phyloP scores from a whole-genome alignment of 1,140 invertebrate genomes.

The Drosophila mauritiana region DNA sequence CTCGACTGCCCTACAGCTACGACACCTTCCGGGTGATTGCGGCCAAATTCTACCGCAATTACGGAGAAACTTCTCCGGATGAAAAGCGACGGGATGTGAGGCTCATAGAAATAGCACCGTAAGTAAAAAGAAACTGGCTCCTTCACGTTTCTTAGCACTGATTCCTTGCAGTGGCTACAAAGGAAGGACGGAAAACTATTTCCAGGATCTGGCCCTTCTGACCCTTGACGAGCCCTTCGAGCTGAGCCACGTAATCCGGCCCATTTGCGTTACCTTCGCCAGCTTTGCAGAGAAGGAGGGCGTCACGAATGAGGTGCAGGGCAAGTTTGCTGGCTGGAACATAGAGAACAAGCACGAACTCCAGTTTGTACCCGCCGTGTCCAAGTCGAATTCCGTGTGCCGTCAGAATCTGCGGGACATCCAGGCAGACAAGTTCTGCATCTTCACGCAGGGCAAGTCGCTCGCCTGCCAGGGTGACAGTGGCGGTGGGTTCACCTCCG shows the following conservation, averaged over 20 bases:
- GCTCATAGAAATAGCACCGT: constrained; percentile 49
- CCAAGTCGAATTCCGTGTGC: constrained; percentile 49
- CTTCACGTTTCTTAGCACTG: no score
- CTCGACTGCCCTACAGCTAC: constrained; percentile 2
- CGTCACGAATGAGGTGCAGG: constrained; percentile 45
- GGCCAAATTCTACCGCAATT: constrained; percentile 59
- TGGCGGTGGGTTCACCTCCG: constrained; percentile 60
- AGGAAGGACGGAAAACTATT: constrained; percentile 38
- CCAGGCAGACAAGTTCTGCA: constrained; percentile 64
- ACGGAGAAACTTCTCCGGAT: constrained; percentile 21
- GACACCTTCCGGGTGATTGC: constrained; percentile 53
- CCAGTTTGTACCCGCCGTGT: constrained; percentile 61
- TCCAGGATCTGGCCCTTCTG: constrained; percentile 55
- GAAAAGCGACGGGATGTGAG: constrained; percentile 22
- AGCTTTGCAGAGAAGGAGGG: constrained; percentile 49
- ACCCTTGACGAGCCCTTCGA: constrained; percentile 44
- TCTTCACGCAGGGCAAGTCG: constrained; percentile 57
- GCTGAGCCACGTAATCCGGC: constrained; percentile 55
- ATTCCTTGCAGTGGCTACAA: constrained; percentile 30
- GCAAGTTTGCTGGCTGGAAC: constrained; percentile 68
- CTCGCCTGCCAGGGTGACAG: constrained; percentile 69
- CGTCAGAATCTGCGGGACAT: constrained; percentile 37
- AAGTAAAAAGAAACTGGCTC: background rate
- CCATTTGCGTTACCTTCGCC: constrained; percentile 54
- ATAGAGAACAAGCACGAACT: constrained; percentile 55